Evolutionary conservation across 2,888 invertebrate genomes (phyloP).

Genomic region (Argyra leucocephala): DNA sequence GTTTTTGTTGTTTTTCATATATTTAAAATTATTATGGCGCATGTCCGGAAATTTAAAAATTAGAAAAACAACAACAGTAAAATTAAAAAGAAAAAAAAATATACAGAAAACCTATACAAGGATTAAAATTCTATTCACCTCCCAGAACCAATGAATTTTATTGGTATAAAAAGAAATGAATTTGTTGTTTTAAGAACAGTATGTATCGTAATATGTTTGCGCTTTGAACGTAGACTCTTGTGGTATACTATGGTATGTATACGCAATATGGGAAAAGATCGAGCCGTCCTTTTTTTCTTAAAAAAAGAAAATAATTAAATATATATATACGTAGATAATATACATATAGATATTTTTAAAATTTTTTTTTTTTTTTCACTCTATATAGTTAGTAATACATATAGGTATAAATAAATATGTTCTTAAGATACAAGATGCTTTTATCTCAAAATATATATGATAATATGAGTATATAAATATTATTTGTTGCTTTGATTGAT

Average conservation of each 20-base stretch:
- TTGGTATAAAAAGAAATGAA: slow-evolving; percentile 1
- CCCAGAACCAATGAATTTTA: slow-evolving; percentile 6
- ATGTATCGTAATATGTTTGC: background rate
- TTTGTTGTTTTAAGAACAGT: slow-evolving; percentile 4
- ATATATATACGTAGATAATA: background rate
- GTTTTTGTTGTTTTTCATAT: background rate
- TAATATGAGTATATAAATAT: no score
- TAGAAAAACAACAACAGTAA: background rate
- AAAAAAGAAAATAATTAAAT: no score
- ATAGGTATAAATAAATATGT: no score
- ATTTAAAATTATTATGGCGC: background rate
- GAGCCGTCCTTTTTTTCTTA: background rate
- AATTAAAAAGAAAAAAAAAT: no score
- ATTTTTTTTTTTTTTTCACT: no score
- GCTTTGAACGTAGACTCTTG: background rate
- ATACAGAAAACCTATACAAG: no score
- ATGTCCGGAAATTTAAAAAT: background rate
- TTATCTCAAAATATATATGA: no score
- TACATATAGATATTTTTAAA: no score
- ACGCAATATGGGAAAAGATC: background rate
- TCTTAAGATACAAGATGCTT: no score
- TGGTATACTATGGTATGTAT: background rate
- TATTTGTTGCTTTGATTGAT: no score
- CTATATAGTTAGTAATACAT: no score
- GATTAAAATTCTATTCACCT: background rate